A percentile compares a stretch with the other conserved stretches of the same genome.
Evolutionary conservation across 1,140 invertebrate species (phyloP).

Genomic region (Pantala flavescens): DNA sequence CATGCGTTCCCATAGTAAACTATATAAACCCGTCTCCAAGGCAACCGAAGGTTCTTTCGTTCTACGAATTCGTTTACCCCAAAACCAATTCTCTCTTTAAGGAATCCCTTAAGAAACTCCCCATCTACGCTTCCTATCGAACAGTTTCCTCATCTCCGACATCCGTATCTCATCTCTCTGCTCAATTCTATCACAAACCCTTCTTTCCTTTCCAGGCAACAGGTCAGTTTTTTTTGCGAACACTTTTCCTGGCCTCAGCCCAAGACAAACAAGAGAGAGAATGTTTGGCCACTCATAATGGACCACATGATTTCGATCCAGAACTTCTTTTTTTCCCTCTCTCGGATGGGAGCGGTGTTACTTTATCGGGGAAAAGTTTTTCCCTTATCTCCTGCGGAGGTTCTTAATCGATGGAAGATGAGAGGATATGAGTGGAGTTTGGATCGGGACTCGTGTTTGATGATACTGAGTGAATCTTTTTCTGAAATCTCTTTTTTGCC

Average conservation of each 20-base stretch:
- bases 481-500: no score
- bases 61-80: neutral
- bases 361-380: no score
- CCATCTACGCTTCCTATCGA: neutral
- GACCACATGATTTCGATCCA: neutral
- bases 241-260: neutral
- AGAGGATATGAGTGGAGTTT: no score
- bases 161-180: neutral
- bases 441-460: no score
- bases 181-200: neutral
- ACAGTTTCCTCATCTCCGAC: neutral
- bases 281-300: conserved; percentile 1
- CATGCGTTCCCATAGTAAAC: neutral
- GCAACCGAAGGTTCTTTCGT: neutral
- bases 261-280: neutral
- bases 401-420: no score
- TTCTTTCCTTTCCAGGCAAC: neutral
- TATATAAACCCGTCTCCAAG: neutral
- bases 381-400: no score
- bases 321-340: neutral
- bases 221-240: neutral
- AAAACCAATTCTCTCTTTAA: neutral
- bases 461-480: no score
- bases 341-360: neutral
- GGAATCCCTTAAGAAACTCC: neutral